Evolutionary conservation across 2,113 vertebrate species (phyloP), one percentile per base, ranked within the genome.

Genomic region (Ciconia maguari): DNA sequence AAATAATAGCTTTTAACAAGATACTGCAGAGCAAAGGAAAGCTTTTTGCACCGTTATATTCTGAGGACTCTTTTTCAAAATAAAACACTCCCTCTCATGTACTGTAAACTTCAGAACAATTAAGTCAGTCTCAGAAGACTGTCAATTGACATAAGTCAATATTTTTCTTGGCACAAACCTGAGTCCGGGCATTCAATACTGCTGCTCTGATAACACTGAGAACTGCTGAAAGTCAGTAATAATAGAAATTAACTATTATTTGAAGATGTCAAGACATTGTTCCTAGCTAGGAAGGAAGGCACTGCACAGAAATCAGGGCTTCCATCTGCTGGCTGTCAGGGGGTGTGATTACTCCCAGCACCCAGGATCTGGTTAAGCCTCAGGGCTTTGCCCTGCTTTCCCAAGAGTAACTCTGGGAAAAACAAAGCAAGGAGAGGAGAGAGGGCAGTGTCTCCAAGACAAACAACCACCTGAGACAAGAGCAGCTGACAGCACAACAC

Each of bases 41-140:
- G 70, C 41, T 71, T 76, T 95, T 75, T 79, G 48, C 71, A 91
- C 78, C 26, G 36, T 89, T 93, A 93, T 46, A 82, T 71, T 54
- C 51, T 0, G 82, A 95, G 38, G 80, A 72, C 48, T 68, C 34
- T 74, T 75, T 84, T 82, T 83, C 55, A 79, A 87, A 84, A 69
- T 41, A 91, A 64, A 93, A 51, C 42, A 68, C 89, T 86, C 93
- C 86, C 44, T 87, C 89, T 96, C 75, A 36, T 25, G 51, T 62
- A 75, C 30, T 82, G 75, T 97, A 96, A 96, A 95, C 87, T 97
- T 96, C 25, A 95, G 96, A 97, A 92, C 95, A 96, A 94, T 89
- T 90, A 92, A 90, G 81, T 87, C 61, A 90, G 83, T 91, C 70
- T 94, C 91, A 83, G 82, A 89, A 93, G 83, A 94, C 38, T 38